Conservation (phyloP, 2,113 vertebrate genomes). For the Sinocyclocheilus anshuiensis region DNA sequence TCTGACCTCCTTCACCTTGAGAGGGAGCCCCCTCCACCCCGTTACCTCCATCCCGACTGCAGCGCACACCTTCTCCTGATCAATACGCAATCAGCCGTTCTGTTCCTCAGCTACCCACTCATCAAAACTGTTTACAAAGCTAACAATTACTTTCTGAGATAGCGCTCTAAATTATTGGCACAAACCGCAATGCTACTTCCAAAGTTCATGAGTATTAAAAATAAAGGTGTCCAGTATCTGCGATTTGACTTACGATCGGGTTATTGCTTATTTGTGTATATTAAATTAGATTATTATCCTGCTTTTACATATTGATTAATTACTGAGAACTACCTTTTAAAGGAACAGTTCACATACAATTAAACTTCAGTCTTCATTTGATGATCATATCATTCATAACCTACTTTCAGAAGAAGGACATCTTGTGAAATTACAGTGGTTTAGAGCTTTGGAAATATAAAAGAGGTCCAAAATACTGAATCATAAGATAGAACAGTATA, state of each 20-base stretch:
- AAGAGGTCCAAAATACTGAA: too few relatives aligned
- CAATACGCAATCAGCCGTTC: constrained; percentile 76
- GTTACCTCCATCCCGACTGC: constrained; percentile 13
- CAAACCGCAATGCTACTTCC: constrained; percentile 17
- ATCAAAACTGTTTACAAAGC: constrained; percentile 73
- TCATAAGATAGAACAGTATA: not conserved
- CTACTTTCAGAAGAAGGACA: not conserved
- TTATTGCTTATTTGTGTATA: constrained; percentile 4
- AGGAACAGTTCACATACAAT: not conserved
- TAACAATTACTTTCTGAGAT: constrained; percentile 74
- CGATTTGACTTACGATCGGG: not conserved
- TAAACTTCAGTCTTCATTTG: not conserved
- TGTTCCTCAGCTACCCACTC: constrained; percentile 60
- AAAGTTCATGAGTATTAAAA: constrained; percentile 23
- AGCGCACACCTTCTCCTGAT: constrained; percentile 67
- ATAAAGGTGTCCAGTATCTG: not conserved
- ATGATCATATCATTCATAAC: not conserved
- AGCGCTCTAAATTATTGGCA: constrained; percentile 69
- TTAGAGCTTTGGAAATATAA: too few relatives aligned
- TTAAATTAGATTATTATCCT: not conserved
- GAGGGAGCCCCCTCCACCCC: constrained; percentile 2
- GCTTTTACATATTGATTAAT: not conserved
- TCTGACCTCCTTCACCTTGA: constrained; percentile 49
- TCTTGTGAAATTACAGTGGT: not conserved
- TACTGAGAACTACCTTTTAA: not conserved